Evolutionary conservation across 2,888 invertebrate species (phyloP).

Genomic region (Dicyrtomina minuta): DNA sequence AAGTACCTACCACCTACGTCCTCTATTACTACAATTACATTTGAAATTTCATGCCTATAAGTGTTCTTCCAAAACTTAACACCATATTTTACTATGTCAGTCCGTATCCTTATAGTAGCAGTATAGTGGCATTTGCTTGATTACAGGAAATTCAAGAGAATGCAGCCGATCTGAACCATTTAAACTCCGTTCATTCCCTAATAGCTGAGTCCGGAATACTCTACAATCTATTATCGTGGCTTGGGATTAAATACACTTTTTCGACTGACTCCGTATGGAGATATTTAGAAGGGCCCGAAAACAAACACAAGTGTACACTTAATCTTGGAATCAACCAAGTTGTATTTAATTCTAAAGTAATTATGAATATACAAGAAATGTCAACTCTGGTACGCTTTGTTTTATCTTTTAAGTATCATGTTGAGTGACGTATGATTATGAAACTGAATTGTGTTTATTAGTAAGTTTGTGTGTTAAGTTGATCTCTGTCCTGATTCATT

Average conservation of each 20-base stretch:
- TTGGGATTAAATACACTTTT: background rate
- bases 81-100: background rate
- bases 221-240: background rate
- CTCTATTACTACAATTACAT: too few species aligned
- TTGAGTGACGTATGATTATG: too few species aligned
- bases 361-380: conserved; percentile 64
- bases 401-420: too few species aligned
- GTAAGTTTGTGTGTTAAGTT: too few species aligned
- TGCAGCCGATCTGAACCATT: conserved; percentile 80
- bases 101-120: background rate
- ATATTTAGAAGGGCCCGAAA: conserved; percentile 57
- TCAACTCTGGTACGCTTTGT: conserved; percentile 65
- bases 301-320: conserved; percentile 59
- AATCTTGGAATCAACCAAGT: conserved; percentile 59
- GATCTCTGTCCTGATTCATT: conserved; percentile 22
- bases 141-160: conserved; percentile 84
- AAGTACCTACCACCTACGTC: too few species aligned
- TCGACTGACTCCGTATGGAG: conserved; percentile 59
- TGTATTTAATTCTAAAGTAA: conserved; percentile 64
- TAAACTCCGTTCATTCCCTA: conserved; percentile 72
- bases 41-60: too few species aligned
- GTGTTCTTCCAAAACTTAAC: background rate
- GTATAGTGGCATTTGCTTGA: too few species aligned
- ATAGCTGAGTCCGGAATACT: background rate
- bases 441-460: too few species aligned